Percentiles rank a stretch among this genome's conserved stretches.
Evolutionary conservation across 2,888 invertebrate genomes (phyloP).

Genomic region (Mimachlamys varia): DNA sequence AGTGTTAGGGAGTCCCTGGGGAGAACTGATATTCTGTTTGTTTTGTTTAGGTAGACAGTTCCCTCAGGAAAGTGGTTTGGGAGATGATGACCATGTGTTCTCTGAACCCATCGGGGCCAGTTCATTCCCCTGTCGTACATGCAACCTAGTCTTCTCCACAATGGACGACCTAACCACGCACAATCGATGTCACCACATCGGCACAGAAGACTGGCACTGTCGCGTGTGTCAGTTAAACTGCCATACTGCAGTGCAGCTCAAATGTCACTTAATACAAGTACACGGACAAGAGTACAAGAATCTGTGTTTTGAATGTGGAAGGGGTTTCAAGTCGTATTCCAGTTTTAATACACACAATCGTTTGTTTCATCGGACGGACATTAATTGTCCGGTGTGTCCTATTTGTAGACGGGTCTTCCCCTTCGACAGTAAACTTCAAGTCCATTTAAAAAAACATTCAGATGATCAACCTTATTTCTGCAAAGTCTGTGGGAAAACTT

Average conservation of each 20-base stretch:
- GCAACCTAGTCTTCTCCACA: conserved; percentile 9
- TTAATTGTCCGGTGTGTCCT: conserved; percentile 40
- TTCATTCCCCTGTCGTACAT: conserved; percentile 21
- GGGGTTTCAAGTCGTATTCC: background rate
- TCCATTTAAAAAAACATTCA: conserved; percentile 42
- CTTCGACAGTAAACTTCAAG: conserved; percentile 44
- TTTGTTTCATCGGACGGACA: conserved; percentile 44
- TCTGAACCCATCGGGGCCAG: background rate
- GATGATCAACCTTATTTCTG: conserved; percentile 43
- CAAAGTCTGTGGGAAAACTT: conserved; percentile 39
- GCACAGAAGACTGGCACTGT: conserved; percentile 7
- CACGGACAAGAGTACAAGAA: background rate
- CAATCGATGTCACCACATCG: conserved; percentile 7
- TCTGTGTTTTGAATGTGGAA: conserved; percentile 3
- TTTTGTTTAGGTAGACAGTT: conserved; percentile 17
- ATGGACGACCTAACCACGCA: background rate
- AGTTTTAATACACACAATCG: conserved; percentile 43
- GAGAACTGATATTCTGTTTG: background rate
- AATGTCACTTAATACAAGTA: background rate
- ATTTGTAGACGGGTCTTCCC: conserved; percentile 46
- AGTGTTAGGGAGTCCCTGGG: background rate
- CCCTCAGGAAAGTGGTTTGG: background rate
- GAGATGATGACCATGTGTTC: conserved; percentile 10
- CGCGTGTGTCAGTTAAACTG: background rate
- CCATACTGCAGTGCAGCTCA: background rate